phyloP scores from a whole-genome alignment of 2,888 invertebrate species.

The Oscheius onirici region DNA sequence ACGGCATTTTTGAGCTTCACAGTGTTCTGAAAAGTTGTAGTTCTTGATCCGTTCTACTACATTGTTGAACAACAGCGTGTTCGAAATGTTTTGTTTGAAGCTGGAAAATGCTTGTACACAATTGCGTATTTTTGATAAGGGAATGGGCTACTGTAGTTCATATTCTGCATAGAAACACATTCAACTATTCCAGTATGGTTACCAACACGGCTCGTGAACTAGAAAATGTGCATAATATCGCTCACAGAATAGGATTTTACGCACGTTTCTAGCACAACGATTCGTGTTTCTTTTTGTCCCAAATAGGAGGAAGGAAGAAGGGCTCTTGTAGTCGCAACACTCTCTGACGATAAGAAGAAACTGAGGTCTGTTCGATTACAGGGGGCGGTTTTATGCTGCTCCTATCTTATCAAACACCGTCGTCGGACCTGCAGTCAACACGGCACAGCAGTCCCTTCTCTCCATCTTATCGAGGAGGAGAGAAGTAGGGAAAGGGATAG shows the following conservation, averaged over 20 bases:
- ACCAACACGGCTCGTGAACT: conserved; percentile 37
- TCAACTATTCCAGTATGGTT: too few relatives aligned
- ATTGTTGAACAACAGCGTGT: too few relatives aligned
- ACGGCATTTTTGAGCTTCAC: too few relatives aligned
- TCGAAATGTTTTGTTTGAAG: too few relatives aligned
- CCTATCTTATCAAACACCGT: conserved; percentile 29
- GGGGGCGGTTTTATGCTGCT: conserved; percentile 31
- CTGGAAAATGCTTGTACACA: too few relatives aligned
- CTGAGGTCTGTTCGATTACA: neutral
- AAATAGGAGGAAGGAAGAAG: neutral
- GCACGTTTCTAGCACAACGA: conserved; percentile 51
- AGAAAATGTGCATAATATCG: conserved; percentile 65
- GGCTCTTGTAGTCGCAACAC: neutral
- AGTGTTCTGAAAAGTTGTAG: too few relatives aligned
- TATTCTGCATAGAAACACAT: too few relatives aligned
- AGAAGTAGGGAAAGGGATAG: too few relatives aligned
- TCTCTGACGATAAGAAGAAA: neutral
- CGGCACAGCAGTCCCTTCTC: neutral
- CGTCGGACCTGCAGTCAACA: conserved; percentile 17
- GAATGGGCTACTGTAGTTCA: too few relatives aligned
- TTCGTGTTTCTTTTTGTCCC: neutral
- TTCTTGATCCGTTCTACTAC: too few relatives aligned
- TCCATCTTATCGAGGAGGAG: conserved; percentile 8
- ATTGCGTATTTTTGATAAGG: too few relatives aligned
- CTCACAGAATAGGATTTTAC: conserved; percentile 45